Base-by-base conservation (phyloP, 2,797 vertebrate genomes). In the Dendrocincla fuliginosa region DNA sequence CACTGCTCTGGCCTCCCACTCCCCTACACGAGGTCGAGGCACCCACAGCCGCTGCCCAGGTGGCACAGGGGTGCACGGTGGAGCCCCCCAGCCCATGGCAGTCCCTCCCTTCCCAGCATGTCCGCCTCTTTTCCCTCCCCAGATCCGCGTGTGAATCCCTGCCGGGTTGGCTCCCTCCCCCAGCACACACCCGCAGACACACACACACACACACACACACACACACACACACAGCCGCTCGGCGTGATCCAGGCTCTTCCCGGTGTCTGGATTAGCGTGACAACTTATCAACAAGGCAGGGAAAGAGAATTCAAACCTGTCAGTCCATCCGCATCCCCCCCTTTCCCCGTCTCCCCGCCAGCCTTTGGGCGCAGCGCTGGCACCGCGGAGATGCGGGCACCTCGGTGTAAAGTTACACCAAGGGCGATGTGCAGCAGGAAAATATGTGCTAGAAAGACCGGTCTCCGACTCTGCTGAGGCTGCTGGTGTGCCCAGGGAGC, bases 261-360 rank as follows among this genome's bases (percentile, higher is more conserved):
- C 56, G 90, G 95, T 96, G 95, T 96, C 97, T 97, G 97, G 97
- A 97, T 98, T 97, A 98, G 94, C 84, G 78, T 95, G 97, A 97
- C 97, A 97, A 98, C 97, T 97, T 97, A 97, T 98, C 98, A 96
- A 97, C 98, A 76, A 97, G 97, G 96, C 96, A 96, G 96, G 95
- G 95, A 96, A 96, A 91, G 93, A 96, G 97, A 98, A 98, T 97
- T 97, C 97, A 95, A 97, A 97, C 96, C 97, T 97, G 97, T 96
- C 97, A 96, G 95, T 96, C 93, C 85, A 68, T 68, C 90, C 90
- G 6, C 86, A 80, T 87, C 86, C 96, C 96, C 90, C 90, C 86
- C 93, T 94, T 87, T 52, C 56, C 61, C 44, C 46, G 7, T 85
- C 67, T 55, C 91, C 95, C 84, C 83, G 71, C 75, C 91, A 93